Percentiles rank a stretch among this genome's conserved stretches.
Conservation (phyloP, 2,797 vertebrate species). For the Sarcophilus harrisii region DNA sequence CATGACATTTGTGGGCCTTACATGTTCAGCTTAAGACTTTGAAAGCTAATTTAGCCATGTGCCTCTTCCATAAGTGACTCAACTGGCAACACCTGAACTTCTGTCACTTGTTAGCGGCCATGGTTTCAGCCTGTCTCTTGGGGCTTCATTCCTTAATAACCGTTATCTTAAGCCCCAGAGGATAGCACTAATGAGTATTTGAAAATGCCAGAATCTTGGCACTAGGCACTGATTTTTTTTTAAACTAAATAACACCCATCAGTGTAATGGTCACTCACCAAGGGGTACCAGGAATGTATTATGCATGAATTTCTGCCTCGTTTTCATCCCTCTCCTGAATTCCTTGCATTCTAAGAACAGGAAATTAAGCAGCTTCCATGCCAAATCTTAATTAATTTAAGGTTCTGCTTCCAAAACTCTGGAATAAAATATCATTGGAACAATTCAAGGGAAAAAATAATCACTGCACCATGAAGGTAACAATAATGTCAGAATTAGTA, state of each 20-base stretch:
- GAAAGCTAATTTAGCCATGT: constrained; percentile 88
- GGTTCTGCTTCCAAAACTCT: constrained; percentile 49
- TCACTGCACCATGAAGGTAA: constrained; percentile 36
- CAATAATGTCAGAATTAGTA: neutral
- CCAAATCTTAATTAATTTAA: constrained; percentile 76
- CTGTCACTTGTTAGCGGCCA: constrained; percentile 83
- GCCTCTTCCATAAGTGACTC: constrained; percentile 78
- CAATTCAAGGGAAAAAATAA: constrained; percentile 25
- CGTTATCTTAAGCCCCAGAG: constrained; percentile 79
- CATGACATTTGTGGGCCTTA: constrained; percentile 84
- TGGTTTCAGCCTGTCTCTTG: constrained; percentile 76
- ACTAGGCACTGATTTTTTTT: constrained; percentile 64
- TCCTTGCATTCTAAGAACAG: constrained; percentile 62
- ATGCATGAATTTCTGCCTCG: constrained; percentile 47
- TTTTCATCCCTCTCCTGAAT: constrained; percentile 56
- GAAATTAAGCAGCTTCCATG: constrained; percentile 69
- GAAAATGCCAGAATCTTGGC: constrained; percentile 84
- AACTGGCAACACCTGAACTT: constrained; percentile 83
- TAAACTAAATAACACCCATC: constrained; percentile 72
- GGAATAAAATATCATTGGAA: constrained; percentile 55
- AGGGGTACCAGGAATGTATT: constrained; percentile 61
- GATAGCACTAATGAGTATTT: constrained; percentile 86
- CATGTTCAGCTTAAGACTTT: constrained; percentile 84
- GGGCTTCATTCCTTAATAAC: constrained; percentile 83
- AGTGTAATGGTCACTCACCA: constrained; percentile 65